Evolutionary conservation across 2,113 vertebrate genomes (phyloP).

Genomic region (Coracopsis vasa): DNA sequence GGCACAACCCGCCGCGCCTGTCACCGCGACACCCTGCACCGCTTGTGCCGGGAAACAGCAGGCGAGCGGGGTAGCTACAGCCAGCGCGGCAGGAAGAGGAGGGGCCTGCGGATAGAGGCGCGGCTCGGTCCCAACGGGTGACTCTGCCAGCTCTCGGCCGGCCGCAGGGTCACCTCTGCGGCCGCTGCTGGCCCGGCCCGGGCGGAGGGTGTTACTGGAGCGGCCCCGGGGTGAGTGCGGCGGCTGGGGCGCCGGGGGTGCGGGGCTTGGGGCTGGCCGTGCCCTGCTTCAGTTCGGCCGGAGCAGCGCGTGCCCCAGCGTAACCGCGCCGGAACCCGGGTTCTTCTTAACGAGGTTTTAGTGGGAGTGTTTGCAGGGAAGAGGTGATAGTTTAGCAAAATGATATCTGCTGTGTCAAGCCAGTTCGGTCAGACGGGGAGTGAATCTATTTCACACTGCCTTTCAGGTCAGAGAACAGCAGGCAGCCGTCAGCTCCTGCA

Average conservation of each 20-base stretch:
- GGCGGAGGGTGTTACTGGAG: neutral
- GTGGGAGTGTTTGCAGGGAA: neutral
- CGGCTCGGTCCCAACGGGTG: neutral
- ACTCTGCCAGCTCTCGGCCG: neutral
- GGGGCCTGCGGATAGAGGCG: neutral
- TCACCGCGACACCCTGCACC: neutral
- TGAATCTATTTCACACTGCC: neutral
- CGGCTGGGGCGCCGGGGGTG: too few species aligned
- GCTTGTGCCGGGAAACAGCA: neutral
- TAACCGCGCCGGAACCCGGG: neutral
- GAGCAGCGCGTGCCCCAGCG: rapidly evolving
- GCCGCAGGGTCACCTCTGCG: rapidly evolving
- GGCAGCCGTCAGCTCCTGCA: neutral
- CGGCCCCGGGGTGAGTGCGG: neutral
- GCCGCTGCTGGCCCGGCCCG: neutral
- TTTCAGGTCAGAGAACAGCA: neutral
- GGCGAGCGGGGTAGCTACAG: neutral
- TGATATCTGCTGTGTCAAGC: neutral
- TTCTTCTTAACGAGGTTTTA: neutral
- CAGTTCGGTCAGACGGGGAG: neutral
- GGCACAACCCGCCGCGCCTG: neutral
- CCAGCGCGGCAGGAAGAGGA: conserved; percentile 24
- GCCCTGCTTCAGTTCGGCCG: neutral
- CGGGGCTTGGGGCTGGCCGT: neutral
- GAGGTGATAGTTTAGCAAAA: neutral